Evolutionary conservation across 2,797 vertebrate genomes (phyloP), one percentile per base, ranked within the genome.

Genomic region (Takifugu ocellatus): DNA sequence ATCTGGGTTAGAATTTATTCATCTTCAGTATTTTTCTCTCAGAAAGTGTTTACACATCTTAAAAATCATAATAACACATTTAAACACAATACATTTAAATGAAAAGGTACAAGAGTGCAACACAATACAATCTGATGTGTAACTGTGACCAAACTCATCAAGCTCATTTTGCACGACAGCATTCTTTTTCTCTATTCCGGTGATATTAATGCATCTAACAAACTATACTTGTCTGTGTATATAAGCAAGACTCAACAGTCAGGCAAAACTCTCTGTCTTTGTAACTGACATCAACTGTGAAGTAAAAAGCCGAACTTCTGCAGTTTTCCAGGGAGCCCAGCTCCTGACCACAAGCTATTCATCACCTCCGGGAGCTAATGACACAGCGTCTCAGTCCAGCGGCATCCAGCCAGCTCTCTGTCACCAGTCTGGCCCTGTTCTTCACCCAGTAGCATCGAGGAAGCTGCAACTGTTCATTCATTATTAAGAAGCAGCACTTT

Each of bases 351-450:
- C 87, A 83, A 68, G 71, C 78, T 58, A 81, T 86, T 85, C 85
- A 88, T 87, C 85, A 84, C 84, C 84, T 87, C 75, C 50, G 42
- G 54, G 68, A 77, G 77, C 72, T 83, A 90, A 88, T 87, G 74
- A 84, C 84, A 86, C 12, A 12, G 82, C 68, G 66, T 74, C 79
- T 75, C 68, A 54, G 79, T 56, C 56, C 51, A 58, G 64, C 46
- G 62, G 83, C 76, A 50, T 63, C 54, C 68, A 66, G 82, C 86
- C 86, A 84, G 73, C 56, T 17, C 78, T 46, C 68, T 44, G 57
- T 85, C 78, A 89, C 79, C 83, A 66, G 74, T 51, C 79, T 68
- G 73, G 59, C 72, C 79, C 83, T 86, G 85, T 86, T 80, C 87
- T 88, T 87, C 87, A 80, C 72, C 77, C 74, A 76, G 74, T 70